Conservation (phyloP, 2,888 invertebrate species). For the Lasioglossum villosulum region DNA sequence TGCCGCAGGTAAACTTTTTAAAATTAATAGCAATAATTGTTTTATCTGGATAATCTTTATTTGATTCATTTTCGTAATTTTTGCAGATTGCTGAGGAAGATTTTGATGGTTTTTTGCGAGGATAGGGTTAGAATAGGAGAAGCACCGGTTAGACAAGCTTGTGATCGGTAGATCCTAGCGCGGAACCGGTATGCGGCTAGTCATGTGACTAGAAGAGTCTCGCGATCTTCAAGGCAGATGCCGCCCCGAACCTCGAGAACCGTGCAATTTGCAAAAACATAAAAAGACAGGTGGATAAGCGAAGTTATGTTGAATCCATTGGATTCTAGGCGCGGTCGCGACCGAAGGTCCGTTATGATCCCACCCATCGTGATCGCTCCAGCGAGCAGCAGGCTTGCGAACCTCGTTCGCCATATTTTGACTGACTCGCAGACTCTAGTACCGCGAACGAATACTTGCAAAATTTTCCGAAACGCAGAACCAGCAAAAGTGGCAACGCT, state of each 20-base stretch:
- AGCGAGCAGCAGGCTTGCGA: constrained; percentile 62
- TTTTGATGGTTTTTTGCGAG: too few relatives aligned
- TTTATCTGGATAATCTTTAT: too few relatives aligned
- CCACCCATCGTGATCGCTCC: constrained; percentile 69
- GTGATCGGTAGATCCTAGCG: constrained; percentile 28
- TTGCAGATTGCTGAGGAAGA: too few relatives aligned
- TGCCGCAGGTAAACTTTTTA: too few relatives aligned
- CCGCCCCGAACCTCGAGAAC: constrained; percentile 52
- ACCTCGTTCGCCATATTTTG: constrained; percentile 29
- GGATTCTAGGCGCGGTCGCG: constrained; percentile 79
- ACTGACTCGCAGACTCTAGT: constrained; percentile 5
- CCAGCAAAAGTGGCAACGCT: too few relatives aligned
- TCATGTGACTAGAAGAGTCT: constrained; percentile 42
- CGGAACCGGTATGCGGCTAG: constrained; percentile 31
- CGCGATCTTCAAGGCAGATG: constrained; percentile 63
- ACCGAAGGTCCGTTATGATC: constrained; percentile 77
- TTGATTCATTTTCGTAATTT: too few relatives aligned
- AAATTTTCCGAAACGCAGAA: neutral
- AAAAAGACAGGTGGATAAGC: constrained; percentile 61
- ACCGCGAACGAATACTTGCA: neutral
- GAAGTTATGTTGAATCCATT: constrained; percentile 72
- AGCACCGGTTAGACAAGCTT: constrained; percentile 2
- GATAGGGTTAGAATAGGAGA: too few relatives aligned
- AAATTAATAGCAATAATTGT: too few relatives aligned
- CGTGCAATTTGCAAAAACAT: constrained; percentile 64